Evolutionary conservation across 1,140 invertebrate genomes (phyloP).

Genomic region (Camponotus floridanus): DNA sequence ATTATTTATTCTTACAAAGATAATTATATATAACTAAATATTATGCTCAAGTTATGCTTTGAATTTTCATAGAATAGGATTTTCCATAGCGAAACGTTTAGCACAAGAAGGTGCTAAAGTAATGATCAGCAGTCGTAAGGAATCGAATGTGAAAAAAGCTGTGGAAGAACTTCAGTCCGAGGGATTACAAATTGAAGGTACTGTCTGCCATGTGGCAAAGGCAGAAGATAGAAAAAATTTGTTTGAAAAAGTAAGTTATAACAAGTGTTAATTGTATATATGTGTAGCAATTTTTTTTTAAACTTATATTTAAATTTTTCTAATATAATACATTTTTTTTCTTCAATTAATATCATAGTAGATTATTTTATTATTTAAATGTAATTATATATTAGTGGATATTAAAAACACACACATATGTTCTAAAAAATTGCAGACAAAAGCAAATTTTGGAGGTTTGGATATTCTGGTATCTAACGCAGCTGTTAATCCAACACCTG

Average conservation of each 20-base stretch:
- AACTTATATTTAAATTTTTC: neutral
- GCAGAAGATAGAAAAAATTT: conserved; percentile 92
- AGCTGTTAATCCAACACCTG: conserved; percentile 95
- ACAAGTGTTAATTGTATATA: neutral
- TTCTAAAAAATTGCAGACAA: conserved; percentile 87
- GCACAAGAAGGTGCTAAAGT: conserved; percentile 96
- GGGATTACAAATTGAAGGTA: conserved; percentile 90
- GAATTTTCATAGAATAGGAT: conserved; percentile 92
- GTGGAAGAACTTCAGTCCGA: conserved; percentile 90
- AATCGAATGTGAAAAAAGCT: conserved; percentile 94
- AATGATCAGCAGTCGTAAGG: conserved; percentile 96
- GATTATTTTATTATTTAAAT: neutral
- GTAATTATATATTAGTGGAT: neutral
- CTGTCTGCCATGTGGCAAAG: conserved; percentile 95
- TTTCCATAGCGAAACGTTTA: conserved; percentile 94
- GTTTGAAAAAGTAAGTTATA: conserved; percentile 89
- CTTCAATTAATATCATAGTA: neutral
- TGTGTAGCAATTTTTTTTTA: neutral
- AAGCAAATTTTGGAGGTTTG: conserved; percentile 93
- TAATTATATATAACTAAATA: conserved; percentile 61
- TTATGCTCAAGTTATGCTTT: conserved; percentile 18
- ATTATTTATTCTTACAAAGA: neutral
- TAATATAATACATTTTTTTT: no score
- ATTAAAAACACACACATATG: neutral
- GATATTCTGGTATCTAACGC: conserved; percentile 99